Evolutionary conservation across 2,888 invertebrate species (phyloP).

Genomic region (Xestoiulus laeticollis): DNA sequence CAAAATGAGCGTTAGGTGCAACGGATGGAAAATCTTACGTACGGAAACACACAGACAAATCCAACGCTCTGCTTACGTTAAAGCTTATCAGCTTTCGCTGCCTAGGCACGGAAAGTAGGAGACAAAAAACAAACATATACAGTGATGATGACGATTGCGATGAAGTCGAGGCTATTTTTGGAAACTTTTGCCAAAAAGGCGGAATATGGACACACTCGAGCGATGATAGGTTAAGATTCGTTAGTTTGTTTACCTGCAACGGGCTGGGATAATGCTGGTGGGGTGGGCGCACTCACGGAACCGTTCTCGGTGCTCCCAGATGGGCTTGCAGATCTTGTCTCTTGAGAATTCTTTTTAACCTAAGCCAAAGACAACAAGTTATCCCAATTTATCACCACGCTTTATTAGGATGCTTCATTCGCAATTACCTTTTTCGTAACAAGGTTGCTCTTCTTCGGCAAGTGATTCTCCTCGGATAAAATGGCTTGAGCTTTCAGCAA

Average conservation of each 20-base stretch:
- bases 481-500: constrained; percentile 46
- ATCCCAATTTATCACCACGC: neutral
- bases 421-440: constrained; percentile 5
- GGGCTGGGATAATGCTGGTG: neutral
- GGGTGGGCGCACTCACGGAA: constrained; percentile 2
- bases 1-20: neutral
- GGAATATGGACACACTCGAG: neutral
- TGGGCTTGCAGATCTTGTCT: constrained; percentile 47
- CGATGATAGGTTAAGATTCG: neutral
- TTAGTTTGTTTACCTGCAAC: neutral
- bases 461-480: constrained; percentile 42
- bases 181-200: neutral
- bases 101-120: constrained; percentile 7
- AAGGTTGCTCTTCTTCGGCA: neutral
- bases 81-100: constrained; percentile 32
- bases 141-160: neutral
- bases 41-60: constrained; percentile 32
- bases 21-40: constrained; percentile 14
- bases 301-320: constrained; percentile 51
- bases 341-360: constrained; percentile 3
- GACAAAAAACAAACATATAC: neutral
- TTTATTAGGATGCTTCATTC: neutral
- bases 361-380: neutral
- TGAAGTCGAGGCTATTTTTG: neutral
- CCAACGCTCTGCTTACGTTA: neutral